These are phyloP conservation scores for Drosophila kikkawai DNA, from an alignment of 1,140 invertebrate species.

Conservation along the genomic window DNA sequence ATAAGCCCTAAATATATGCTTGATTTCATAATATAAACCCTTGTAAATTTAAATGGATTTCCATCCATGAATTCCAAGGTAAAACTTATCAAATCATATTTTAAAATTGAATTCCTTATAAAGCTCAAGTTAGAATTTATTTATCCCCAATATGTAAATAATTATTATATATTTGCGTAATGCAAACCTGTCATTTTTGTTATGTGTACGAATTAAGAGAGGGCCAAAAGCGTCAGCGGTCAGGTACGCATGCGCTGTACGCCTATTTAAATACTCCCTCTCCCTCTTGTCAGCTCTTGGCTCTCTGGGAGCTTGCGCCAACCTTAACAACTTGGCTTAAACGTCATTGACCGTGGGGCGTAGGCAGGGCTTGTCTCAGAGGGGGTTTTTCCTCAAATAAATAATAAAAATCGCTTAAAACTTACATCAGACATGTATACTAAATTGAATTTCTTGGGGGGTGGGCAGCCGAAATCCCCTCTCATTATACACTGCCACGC, in stretches of 20 bases:
- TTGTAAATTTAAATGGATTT: background rate
- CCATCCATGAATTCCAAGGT: background rate
- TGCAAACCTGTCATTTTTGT: background rate
- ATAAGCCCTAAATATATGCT: too few relatives aligned
- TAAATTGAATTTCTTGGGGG: background rate
- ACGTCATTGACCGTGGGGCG: conserved; percentile 20
- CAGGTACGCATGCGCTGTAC: conserved; percentile 20
- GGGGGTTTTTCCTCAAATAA: background rate
- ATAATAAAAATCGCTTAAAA: background rate
- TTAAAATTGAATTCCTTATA: background rate
- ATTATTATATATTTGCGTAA: background rate
- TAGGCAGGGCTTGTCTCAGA: background rate
- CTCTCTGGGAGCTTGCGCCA: conserved; percentile 7
- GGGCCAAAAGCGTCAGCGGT: conserved; percentile 8
- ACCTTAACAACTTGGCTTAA: conserved; percentile 8
- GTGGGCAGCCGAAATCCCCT: background rate
- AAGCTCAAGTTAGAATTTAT: background rate
- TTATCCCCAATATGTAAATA: background rate
- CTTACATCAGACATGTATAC: background rate
- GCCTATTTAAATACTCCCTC: conserved; percentile 12
- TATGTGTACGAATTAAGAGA: conserved; percentile 8
- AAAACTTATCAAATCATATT: background rate
- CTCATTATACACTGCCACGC: background rate
- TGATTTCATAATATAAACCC: background rate
- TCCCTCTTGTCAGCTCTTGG: background rate